Evolutionary conservation across 2,888 invertebrate genomes (phyloP), one percentile per base, ranked within the genome.

Genomic region (Lamellibrachia columna): DNA sequence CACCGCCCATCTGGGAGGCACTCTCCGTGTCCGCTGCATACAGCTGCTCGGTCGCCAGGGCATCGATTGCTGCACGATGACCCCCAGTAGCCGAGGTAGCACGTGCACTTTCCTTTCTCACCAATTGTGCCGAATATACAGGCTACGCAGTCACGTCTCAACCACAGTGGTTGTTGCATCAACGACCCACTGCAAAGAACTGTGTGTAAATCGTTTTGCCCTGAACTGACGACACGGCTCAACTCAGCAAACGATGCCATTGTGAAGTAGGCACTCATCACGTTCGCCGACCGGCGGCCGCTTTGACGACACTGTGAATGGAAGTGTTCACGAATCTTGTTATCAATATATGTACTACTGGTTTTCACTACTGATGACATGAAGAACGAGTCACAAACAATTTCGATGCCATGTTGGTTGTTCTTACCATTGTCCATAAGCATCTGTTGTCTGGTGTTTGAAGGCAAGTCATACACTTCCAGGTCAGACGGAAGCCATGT

Each of bases 1-100:
- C 95, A 95, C 0, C 90, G 53, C n/a, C 95, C 95, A 53, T 93
- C 92, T 1, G 92, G 93, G n/a, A 93, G 94, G 93, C 95, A 95
- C 6, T 91, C 92, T 75, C 95, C 95, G 92, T 95, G 93, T 15
- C 93, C 91, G 91, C 92, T 91, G 91, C 94, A 94, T 1, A 94
- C 93, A 52, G 90, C 93, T 52, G 40, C 53, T 0, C 92, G 92
- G 9, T 94, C 94, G 0, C 94, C 94, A 22, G 94, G 94, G 60
- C 95, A 95, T 0, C 93, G 92, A 7, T 93, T 40, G 9, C 92
- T 90, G 92, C 95, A 95, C 93, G 93, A 93, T n/a, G 40, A 91
- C 3, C 94, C 94, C 95, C 95, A 95, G 93, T 94, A 94, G 9
- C 94, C 95, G 52, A 90, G n/a, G 52, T 92, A 9, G 93, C 95